Conservation (phyloP, 2,113 vertebrate species). For the Strix uralensis region DNA sequence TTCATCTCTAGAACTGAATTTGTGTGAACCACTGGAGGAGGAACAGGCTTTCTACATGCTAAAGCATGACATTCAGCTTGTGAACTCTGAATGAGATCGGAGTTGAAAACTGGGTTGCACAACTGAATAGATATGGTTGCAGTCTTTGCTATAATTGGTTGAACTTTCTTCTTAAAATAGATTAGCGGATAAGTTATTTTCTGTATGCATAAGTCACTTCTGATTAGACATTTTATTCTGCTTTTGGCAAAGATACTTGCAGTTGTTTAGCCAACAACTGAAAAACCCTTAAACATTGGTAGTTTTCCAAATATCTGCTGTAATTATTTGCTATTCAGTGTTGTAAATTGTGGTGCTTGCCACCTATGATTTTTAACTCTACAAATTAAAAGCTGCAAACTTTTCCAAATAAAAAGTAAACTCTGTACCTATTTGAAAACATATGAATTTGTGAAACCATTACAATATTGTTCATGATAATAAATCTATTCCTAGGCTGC, state of each 20-base stretch:
- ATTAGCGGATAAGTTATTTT: constrained; percentile 8
- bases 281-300: neutral
- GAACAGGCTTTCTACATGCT: neutral
- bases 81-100: neutral
- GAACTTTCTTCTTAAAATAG: neutral
- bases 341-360: neutral
- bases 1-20: neutral
- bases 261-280: constrained; percentile 27
- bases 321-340: constrained; percentile 1
- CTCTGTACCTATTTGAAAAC: neutral
- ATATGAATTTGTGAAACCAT: neutral
- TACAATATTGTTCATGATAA: neutral
- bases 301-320: neutral
- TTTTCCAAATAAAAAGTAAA: neutral
- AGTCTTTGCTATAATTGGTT: neutral
- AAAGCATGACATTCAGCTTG: neutral
- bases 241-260: constrained; percentile 12
- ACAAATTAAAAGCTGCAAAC: neutral
- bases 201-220: neutral
- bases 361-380: neutral
- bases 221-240: neutral
- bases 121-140: neutral
- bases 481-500: neutral
- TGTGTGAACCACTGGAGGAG: neutral
- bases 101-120: neutral